Evolutionary conservation across 2,888 invertebrate genomes (phyloP).

Genomic region (Furcula furcula): DNA sequence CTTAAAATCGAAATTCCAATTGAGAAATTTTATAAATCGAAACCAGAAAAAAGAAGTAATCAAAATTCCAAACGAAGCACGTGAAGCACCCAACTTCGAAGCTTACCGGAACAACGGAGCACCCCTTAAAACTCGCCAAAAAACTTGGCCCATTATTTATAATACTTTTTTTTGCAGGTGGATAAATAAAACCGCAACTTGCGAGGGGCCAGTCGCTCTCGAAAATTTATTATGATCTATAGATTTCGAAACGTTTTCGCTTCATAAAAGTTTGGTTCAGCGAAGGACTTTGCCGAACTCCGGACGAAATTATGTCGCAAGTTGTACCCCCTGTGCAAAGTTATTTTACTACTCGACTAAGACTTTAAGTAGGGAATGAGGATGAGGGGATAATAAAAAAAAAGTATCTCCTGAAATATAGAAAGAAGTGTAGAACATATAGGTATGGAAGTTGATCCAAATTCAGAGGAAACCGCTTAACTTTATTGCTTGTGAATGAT

Average conservation of each 20-base stretch:
- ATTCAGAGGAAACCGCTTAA: constrained; percentile 15
- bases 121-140: constrained; percentile 24
- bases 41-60: neutral
- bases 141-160: constrained; percentile 59
- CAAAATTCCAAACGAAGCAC: constrained; percentile 19
- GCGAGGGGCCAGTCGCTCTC: constrained; percentile 32
- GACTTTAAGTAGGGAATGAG: constrained; percentile 57
- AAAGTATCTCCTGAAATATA: constrained; percentile 31
- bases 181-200: constrained; percentile 39
- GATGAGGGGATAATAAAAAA: constrained; percentile 33
- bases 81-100: neutral
- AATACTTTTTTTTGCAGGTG: constrained; percentile 54
- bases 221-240: constrained; percentile 66
- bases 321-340: constrained; percentile 48
- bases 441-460: constrained; percentile 15
- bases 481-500: constrained; percentile 18
- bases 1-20: too few species aligned
- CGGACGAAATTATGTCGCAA: constrained; percentile 59
- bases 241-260: constrained; percentile 46
- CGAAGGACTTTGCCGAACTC: constrained; percentile 35
- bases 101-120: constrained; percentile 21
- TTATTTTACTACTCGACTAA: constrained; percentile 67
- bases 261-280: constrained; percentile 35
- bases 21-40: neutral
- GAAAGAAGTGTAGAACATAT: constrained; percentile 19